These are phyloP conservation scores for Xiphorhynchus elegans DNA, from an alignment of 2,113 vertebrate genomes.

Conservation along the genomic window DNA sequence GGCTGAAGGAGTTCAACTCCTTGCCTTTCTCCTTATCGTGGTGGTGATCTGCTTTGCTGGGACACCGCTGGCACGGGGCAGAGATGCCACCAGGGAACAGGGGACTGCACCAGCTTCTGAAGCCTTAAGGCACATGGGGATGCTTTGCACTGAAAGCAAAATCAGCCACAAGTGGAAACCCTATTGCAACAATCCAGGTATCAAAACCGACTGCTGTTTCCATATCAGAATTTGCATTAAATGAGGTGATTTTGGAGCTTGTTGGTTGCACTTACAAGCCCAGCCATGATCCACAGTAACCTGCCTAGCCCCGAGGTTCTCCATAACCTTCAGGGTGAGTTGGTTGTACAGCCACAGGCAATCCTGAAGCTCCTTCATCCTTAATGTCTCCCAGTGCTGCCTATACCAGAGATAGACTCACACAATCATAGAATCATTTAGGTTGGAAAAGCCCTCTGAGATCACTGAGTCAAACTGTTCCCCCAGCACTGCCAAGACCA, in stretches of 20 bases:
- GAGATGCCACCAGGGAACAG: rapidly evolving
- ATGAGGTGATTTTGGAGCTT: neutral
- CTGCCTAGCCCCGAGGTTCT: neutral
- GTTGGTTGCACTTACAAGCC: rapidly evolving
- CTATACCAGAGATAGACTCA: neutral
- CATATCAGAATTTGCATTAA: neutral
- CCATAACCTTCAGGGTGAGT: neutral
- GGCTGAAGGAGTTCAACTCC: neutral
- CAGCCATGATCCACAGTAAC: neutral
- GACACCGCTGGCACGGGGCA: neutral
- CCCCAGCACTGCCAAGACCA: neutral
- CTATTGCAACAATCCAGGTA: neutral
- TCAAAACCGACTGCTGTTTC: neutral
- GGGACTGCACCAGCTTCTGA: rapidly evolving
- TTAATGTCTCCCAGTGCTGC: rapidly evolving
- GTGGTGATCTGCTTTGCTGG: neutral
- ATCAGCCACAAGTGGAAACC: neutral
- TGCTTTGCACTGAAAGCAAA: neutral
- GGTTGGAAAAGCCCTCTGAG: neutral
- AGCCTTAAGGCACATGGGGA: neutral
- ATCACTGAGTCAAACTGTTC: neutral
- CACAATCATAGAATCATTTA: neutral
- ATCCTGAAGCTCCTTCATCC: neutral
- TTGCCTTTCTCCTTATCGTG: rapidly evolving
- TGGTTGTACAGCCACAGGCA: neutral